Percentiles rank a stretch among this genome's conserved stretches.
These are phyloP conservation scores for Meandrusa payeni DNA, from an alignment of 2,888 invertebrate species.

Conservation along the genomic window DNA sequence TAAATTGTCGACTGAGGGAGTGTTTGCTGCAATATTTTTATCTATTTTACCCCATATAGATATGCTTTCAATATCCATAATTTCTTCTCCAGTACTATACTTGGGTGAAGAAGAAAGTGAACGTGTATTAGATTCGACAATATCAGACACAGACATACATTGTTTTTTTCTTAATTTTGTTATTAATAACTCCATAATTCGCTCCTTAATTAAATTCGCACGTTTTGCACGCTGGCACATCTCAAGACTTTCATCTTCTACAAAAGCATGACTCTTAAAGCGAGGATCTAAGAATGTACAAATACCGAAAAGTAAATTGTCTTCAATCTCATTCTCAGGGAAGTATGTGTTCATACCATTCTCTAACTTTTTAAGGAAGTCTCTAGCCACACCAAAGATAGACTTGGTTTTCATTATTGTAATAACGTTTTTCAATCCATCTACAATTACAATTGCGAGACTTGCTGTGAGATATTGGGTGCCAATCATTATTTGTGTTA, in stretches of 20 bases:
- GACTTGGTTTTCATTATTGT: slow-evolving; percentile 14
- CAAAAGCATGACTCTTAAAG: slow-evolving; percentile 24
- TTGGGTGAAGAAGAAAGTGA: no score
- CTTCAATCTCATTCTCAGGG: slow-evolving; percentile 15
- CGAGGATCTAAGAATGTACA: slow-evolving; percentile 26
- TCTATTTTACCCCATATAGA: slow-evolving; percentile 23
- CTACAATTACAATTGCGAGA: slow-evolving; percentile 22
- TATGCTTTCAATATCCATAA: slow-evolving; percentile 7
- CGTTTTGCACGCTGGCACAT: slow-evolving; percentile 1
- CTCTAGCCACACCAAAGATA: background rate
- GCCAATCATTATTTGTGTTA: slow-evolving; percentile 22
- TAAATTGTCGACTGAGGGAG: background rate
- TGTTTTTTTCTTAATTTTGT: no score
- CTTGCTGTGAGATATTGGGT: slow-evolving; percentile 19
- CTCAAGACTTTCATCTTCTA: slow-evolving; percentile 1
- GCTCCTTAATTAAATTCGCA: slow-evolving; percentile 1
- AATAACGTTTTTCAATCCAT: slow-evolving; percentile 27
- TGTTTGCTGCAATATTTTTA: slow-evolving; percentile 21
- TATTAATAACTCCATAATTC: slow-evolving; percentile 1
- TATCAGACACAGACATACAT: no score
- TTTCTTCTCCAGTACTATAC: background rate
- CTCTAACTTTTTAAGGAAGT: slow-evolving; percentile 8
- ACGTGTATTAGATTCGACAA: no score
- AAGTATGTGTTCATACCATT: slow-evolving; percentile 15
- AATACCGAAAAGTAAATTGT: slow-evolving; percentile 21